These are phyloP conservation scores for Pyrgus malvae DNA, from an alignment of 2,888 invertebrate species.

Conservation along the genomic window DNA sequence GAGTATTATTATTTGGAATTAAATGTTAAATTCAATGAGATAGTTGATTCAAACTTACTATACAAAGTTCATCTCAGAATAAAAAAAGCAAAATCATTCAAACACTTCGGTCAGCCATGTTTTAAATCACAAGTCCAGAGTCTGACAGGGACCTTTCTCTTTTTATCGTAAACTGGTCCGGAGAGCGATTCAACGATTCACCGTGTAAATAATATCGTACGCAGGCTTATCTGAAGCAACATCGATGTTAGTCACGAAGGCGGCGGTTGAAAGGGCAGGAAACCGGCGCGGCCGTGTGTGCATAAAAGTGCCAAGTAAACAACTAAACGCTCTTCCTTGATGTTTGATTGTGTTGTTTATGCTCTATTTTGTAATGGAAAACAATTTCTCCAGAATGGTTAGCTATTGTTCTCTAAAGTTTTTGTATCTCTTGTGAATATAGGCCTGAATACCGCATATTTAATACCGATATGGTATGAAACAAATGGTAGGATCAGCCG, in stretches of 20 bases:
- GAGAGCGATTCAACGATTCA: conserved; percentile 30
- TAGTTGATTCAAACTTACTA: no score
- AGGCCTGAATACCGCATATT: no score
- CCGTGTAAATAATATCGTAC: conserved; percentile 42
- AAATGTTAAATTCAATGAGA: no score
- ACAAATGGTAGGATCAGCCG: no score
- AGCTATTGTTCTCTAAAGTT: no score
- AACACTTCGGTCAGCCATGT: not conserved
- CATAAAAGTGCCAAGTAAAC: conserved; percentile 49
- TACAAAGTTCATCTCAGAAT: no score
- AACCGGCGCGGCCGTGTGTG: conserved; percentile 55
- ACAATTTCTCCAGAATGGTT: not conserved
- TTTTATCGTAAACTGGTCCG: conserved; percentile 31
- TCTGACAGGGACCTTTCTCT: conserved; percentile 42
- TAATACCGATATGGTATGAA: no score
- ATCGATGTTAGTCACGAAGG: conserved; percentile 69
- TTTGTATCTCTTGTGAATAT: no score
- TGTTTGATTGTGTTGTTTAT: conserved; percentile 19
- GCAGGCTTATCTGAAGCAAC: conserved; percentile 61
- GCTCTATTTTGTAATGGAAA: conserved; percentile 2
- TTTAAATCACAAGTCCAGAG: conserved; percentile 28
- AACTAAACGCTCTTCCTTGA: conserved; percentile 33
- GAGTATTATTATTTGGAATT: no score
- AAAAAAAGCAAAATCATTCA: conserved; percentile 13
- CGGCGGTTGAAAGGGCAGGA: conserved; percentile 61